Conservation (phyloP, 2,113 vertebrate genomes). For the Oryctolagus cuniculus region DNA sequence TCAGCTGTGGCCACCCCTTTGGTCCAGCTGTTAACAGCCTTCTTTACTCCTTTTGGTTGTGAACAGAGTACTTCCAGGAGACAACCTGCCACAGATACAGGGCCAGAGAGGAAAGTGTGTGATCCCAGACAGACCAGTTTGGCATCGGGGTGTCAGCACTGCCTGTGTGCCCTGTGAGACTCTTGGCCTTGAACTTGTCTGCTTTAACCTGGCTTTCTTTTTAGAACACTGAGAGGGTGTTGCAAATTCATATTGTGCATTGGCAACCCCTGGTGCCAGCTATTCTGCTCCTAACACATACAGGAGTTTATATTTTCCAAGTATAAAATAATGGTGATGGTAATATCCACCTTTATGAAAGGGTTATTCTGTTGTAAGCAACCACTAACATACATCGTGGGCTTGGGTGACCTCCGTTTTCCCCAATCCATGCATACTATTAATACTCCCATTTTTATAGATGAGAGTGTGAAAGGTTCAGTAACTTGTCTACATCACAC, state of each 20-base stretch:
- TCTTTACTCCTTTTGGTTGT: neutral
- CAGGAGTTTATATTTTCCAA: neutral
- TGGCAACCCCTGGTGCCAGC: neutral
- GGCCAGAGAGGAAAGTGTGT: neutral
- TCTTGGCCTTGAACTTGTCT: neutral
- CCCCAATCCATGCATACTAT: neutral
- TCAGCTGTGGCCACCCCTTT: neutral
- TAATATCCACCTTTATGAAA: neutral
- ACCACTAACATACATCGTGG: neutral
- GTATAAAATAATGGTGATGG: neutral
- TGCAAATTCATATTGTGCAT: neutral
- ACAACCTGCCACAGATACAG: neutral
- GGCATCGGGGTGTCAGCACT: too few relatives aligned
- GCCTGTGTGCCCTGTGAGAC: fast-evolving
- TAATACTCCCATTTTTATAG: neutral
- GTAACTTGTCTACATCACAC: neutral
- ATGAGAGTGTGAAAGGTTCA: neutral
- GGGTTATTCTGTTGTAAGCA: neutral
- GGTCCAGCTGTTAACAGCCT: neutral
- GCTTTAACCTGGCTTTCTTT: neutral
- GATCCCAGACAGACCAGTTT: neutral
- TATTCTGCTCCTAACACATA: neutral
- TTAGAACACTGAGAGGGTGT: neutral
- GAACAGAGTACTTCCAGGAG: neutral
- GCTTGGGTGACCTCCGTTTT: neutral